phyloP scores from a whole-genome alignment of 2,888 invertebrate species.

The Oscheius sp. region DNA sequence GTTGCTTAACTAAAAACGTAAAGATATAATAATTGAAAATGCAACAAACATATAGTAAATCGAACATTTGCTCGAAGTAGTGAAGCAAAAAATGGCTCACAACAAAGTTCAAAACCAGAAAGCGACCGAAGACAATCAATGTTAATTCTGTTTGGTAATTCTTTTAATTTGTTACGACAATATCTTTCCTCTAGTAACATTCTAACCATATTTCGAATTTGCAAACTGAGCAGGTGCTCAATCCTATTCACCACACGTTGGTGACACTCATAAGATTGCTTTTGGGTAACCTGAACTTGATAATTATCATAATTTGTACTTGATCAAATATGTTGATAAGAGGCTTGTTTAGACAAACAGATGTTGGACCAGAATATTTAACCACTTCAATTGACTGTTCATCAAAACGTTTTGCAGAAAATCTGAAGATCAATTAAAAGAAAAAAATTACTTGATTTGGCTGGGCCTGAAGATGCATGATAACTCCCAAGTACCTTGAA shows the following conservation, averaged over 20 bases:
- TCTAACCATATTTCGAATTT: conserved; percentile 52
- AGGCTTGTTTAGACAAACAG: conserved; percentile 70
- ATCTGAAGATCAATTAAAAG: background rate
- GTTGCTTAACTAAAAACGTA: conserved; percentile 26
- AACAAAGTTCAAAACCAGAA: conserved; percentile 27
- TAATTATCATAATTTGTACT: background rate
- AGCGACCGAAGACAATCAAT: conserved; percentile 1
- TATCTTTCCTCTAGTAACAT: conserved; percentile 54
- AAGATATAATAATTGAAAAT: background rate
- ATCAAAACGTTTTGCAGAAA: conserved; percentile 38
- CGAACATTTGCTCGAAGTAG: conserved; percentile 23
- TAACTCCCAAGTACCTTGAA: conserved; percentile 29
- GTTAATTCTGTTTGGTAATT: conserved; percentile 29
- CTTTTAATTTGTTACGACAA: conserved; percentile 14
- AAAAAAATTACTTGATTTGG: conserved; percentile 39
- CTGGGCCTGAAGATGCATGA: conserved; percentile 43
- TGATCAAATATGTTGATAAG: conserved; percentile 70
- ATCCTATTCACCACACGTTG: conserved; percentile 56
- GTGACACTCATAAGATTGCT: conserved; percentile 57
- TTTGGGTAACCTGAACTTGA: conserved; percentile 48
- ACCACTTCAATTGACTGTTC: conserved; percentile 62
- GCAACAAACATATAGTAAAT: background rate
- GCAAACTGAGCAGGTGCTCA: conserved; percentile 60
- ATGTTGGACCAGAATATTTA: conserved; percentile 63
- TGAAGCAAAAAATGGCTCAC: conserved; percentile 35